phyloP scores from a whole-genome alignment of 2,113 vertebrate genomes.

The Pelvicachromis taeniatus region DNA sequence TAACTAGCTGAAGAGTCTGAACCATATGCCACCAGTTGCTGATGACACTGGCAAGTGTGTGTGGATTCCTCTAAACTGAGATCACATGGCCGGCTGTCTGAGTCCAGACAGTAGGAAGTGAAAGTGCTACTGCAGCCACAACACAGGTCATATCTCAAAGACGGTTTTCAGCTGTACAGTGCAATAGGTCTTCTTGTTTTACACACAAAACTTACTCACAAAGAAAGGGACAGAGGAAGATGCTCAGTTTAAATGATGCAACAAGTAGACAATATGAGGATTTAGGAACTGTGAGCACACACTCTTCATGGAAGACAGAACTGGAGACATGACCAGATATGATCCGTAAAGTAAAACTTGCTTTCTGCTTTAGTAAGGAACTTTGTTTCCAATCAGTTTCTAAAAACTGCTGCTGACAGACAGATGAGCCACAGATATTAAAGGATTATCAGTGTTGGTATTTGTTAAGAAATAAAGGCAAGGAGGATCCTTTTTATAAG shows the following conservation, averaged over 20 bases:
- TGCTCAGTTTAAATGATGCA: background rate
- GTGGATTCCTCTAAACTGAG: constrained; percentile 22
- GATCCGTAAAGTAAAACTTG: background rate
- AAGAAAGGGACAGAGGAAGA: background rate
- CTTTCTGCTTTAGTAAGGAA: background rate
- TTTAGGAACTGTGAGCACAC: background rate
- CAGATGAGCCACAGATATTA: background rate
- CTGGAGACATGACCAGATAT: background rate
- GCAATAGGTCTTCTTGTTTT: constrained; percentile 34
- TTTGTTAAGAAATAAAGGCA: background rate
- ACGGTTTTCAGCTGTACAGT: constrained; percentile 33
- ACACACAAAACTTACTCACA: background rate
- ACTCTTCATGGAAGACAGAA: background rate
- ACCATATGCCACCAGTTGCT: background rate
- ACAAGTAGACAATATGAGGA: background rate
- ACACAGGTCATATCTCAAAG: constrained; percentile 53
- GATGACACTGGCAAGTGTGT: constrained; percentile 4
- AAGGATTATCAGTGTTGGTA: background rate
- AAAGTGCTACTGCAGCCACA: constrained; percentile 68
- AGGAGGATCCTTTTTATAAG: background rate
- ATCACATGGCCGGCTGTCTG: constrained; percentile 45
- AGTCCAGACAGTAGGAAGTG: constrained; percentile 70
- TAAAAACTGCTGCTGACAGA: background rate
- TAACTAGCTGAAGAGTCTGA: background rate
- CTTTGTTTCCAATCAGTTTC: background rate